Evolutionary conservation across 2,888 invertebrate species (phyloP).

Genomic region (Cryptosula pallasiana): DNA sequence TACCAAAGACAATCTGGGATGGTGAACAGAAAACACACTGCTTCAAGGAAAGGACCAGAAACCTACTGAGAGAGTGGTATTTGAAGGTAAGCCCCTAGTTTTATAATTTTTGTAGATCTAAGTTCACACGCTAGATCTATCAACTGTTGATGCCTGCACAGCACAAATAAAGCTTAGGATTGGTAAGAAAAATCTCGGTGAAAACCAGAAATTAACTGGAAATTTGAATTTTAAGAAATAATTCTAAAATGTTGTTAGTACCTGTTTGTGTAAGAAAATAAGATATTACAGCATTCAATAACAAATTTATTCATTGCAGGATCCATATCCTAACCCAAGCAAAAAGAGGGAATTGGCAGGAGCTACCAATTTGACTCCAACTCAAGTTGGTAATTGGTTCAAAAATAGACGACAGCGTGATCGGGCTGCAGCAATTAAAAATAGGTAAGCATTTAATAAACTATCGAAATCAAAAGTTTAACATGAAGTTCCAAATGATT

Average conservation of each 20-base stretch:
- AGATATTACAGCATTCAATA: no score
- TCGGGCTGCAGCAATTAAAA: slow-evolving; percentile 88
- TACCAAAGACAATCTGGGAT: slow-evolving; percentile 89
- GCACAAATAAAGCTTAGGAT: no score
- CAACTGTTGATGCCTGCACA: no score
- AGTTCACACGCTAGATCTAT: no score
- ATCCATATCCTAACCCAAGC: slow-evolving; percentile 86
- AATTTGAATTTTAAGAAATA: no score
- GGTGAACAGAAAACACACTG: slow-evolving; percentile 94
- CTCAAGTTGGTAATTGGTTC: slow-evolving; percentile 91
- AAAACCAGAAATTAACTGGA: no score
- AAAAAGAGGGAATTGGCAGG: slow-evolving; percentile 86
- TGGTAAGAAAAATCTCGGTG: no score
- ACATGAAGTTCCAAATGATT: no score
- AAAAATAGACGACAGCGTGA: slow-evolving; percentile 82
- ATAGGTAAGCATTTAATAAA: slow-evolving; percentile 64
- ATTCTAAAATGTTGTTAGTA: no score
- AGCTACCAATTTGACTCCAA: slow-evolving; percentile 84
- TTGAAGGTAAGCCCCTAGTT: slow-evolving; percentile 63
- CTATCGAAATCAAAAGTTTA: no score
- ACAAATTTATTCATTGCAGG: slow-evolving; percentile 4
- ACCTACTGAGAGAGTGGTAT: slow-evolving; percentile 94
- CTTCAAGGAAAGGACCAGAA: slow-evolving; percentile 88
- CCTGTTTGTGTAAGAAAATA: no score
- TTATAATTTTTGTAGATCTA: background rate